Conservation (phyloP, 1,140 invertebrate genomes). For the Druon quercuslanigerum region DNA sequence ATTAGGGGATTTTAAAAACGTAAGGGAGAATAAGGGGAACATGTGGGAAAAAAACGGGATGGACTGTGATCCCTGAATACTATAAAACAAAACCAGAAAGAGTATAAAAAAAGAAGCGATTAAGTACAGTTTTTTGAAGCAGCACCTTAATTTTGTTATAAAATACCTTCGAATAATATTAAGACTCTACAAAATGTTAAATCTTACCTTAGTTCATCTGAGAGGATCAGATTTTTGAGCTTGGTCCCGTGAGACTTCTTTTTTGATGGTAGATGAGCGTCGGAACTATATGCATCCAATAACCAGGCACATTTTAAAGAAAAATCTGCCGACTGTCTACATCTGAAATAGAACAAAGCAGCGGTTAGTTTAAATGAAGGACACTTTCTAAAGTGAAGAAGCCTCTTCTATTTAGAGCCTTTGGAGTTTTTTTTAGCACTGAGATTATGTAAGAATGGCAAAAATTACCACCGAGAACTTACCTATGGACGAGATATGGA, state of each 20-base stretch:
- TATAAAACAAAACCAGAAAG: too few species aligned
- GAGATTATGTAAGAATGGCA: slow-evolving; percentile 35
- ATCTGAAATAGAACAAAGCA: slow-evolving; percentile 78
- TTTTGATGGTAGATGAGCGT: slow-evolving; percentile 83
- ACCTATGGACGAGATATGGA: slow-evolving; percentile 95
- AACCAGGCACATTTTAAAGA: slow-evolving; percentile 97
- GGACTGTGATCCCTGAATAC: too few species aligned
- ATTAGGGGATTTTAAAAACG: too few species aligned
- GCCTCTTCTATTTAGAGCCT: too few species aligned
- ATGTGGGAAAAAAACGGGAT: too few species aligned
- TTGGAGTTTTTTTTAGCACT: not conserved
- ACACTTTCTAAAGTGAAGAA: slow-evolving; percentile 1
- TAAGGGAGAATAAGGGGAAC: too few species aligned
- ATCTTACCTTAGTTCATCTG: slow-evolving; percentile 86
- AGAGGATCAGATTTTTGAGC: slow-evolving; percentile 90
- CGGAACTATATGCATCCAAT: slow-evolving; percentile 93
- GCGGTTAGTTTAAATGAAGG: slow-evolving; percentile 11
- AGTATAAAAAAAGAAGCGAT: slow-evolving; percentile 23
- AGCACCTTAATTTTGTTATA: too few species aligned
- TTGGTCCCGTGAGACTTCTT: slow-evolving; percentile 92
- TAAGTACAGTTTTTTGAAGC: too few species aligned
- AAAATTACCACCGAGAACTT: slow-evolving; percentile 49
- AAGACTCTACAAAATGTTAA: not conserved
- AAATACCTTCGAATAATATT: too few species aligned
- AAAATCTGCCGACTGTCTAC: slow-evolving; percentile 95